Evolutionary conservation across 2,797 vertebrate genomes (phyloP).

Genomic region (Silurus aristotelis): DNA sequence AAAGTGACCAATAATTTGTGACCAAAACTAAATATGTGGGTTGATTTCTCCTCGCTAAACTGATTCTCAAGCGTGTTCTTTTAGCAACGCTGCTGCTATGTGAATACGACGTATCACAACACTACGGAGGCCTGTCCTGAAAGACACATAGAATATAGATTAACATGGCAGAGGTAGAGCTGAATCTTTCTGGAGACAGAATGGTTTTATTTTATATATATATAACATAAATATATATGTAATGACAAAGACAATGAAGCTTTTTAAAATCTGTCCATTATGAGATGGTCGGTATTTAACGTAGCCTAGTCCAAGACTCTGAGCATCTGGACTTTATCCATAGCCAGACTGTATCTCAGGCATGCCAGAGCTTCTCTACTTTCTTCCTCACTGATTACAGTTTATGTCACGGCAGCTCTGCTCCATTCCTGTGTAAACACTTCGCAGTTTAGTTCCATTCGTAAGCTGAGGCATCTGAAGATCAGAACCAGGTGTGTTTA

Average conservation of each 20-base stretch:
- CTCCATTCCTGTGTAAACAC: constrained; percentile 10
- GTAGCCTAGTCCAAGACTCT: neutral
- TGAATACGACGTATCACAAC: no score
- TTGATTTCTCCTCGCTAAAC: no score
- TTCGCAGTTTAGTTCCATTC: neutral
- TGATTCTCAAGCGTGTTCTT: no score
- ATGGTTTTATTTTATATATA: no score
- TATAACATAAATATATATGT: no score
- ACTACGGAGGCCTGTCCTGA: no score
- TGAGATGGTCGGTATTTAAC: neutral
- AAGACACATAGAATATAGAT: no score
- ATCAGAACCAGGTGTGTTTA: constrained; percentile 17
- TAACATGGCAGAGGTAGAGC: no score
- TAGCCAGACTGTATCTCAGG: neutral
- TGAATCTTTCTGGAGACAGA: no score
- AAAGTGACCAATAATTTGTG: no score
- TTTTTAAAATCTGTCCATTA: neutral
- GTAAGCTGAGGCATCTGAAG: constrained; percentile 1
- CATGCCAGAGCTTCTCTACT: neutral
- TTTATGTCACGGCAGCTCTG: constrained; percentile 10
- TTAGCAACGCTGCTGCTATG: no score
- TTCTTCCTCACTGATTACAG: constrained; percentile 18
- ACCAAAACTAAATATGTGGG: no score
- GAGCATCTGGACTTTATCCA: neutral
- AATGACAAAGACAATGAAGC: neutral